These are phyloP conservation scores for Drosophila mercatorum DNA, from an alignment of 2,888 invertebrate genomes.

Conservation along the genomic window DNA sequence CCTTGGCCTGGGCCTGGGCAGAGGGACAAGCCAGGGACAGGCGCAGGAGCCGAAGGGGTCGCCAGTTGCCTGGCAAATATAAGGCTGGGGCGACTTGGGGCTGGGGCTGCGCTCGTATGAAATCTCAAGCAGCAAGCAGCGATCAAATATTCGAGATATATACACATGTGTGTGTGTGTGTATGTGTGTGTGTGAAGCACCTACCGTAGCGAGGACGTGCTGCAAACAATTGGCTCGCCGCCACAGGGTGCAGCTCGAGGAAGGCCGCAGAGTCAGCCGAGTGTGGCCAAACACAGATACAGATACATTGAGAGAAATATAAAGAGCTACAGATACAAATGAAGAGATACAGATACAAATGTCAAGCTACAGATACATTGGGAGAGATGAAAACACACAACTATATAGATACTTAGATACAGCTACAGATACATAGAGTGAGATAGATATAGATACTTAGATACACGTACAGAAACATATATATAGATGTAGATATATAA, in stretches of 20 bases:
- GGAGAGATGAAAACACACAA: neutral
- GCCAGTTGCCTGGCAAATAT: conserved; percentile 29
- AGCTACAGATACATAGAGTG: neutral
- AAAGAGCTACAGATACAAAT: conserved; percentile 14
- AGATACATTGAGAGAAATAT: neutral
- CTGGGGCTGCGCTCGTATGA: conserved; percentile 30
- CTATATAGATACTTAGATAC: neutral
- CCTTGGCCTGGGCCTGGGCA: neutral
- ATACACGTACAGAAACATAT: too few species aligned
- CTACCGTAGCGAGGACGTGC: conserved; percentile 74
- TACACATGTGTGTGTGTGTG: neutral
- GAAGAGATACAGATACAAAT: neutral
- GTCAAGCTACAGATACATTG: neutral
- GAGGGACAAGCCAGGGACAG: neutral
- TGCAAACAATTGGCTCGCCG: conserved; percentile 70
- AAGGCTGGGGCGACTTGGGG: conserved; percentile 8
- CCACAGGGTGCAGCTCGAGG: conserved; percentile 73
- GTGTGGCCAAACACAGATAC: conserved; percentile 64
- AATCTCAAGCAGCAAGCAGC: conserved; percentile 48
- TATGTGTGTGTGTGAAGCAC: conserved; percentile 23
- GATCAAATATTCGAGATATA: conserved; percentile 38
- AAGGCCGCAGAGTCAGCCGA: conserved; percentile 57
- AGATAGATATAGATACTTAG: neutral
- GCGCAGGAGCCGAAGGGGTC: conserved; percentile 20
- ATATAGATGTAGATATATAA: neutral